Percentiles rank a stretch among this genome's conserved stretches.
These are phyloP conservation scores for Thyatira batis DNA, from an alignment of 2,888 invertebrate species.

Conservation along the genomic window DNA sequence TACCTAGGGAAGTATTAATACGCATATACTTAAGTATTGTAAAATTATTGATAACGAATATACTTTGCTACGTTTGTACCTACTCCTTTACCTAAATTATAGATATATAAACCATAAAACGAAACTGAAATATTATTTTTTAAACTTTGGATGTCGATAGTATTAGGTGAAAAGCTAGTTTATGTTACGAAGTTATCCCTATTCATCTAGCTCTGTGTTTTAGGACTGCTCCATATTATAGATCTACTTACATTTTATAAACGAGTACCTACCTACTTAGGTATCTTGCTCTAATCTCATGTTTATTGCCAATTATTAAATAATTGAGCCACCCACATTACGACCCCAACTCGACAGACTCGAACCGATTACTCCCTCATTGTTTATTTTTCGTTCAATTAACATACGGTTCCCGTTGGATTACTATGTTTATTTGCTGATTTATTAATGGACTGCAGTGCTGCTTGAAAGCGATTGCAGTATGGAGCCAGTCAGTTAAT, in stretches of 20 bases:
- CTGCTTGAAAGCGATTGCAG: neutral
- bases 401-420: conserved; percentile 56
- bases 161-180: too few species aligned
- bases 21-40: neutral
- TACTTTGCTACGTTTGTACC: too few species aligned
- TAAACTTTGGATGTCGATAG: too few species aligned
- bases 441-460: conserved; percentile 34
- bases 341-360: conserved; percentile 65
- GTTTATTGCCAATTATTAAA: conserved; percentile 70
- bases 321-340: conserved; percentile 76
- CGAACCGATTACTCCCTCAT: conserved; percentile 55
- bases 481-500: neutral
- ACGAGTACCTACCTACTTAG: neutral
- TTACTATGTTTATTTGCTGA: conserved; percentile 52
- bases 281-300: conserved; percentile 46
- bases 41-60: too few species aligned
- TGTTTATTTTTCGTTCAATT: conserved; percentile 76
- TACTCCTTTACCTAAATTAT: too few species aligned
- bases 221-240: too few species aligned
- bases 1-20: neutral
- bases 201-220: too few species aligned
- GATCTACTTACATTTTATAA: neutral
- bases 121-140: too few species aligned
- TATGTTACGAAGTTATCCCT: too few species aligned
- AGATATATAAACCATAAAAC: too few species aligned